Percentiles rank a stretch among this genome's conserved stretches.
Evolutionary conservation across 1,140 invertebrate species (phyloP).

Genomic region (Drosophila suzukii): DNA sequence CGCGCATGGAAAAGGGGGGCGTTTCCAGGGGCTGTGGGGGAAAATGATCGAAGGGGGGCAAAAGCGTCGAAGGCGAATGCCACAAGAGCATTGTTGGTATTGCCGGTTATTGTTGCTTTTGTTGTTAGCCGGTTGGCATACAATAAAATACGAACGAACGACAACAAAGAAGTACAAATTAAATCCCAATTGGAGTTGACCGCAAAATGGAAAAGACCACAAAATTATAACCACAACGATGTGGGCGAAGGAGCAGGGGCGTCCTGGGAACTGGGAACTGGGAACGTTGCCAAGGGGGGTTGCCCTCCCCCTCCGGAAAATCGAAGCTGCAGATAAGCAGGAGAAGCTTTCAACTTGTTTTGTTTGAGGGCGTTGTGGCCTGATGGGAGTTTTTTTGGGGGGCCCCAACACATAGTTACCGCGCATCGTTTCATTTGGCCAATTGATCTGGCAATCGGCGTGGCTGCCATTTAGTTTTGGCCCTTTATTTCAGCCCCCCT

Average conservation of each 20-base stretch:
- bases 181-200: conserved; percentile 82
- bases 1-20: conserved; percentile 34
- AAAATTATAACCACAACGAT: conserved; percentile 82
- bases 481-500: conserved; percentile 15
- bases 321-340: conserved; percentile 69
- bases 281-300: conserved; percentile 51
- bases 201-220: conserved; percentile 82
- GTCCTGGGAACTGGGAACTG: conserved; percentile 16
- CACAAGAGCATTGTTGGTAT: conserved; percentile 55
- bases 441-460: conserved; percentile 78
- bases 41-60: neutral
- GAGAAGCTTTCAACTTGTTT: conserved; percentile 64
- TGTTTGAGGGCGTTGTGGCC: conserved; percentile 77
- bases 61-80: conserved; percentile 71
- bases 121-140: conserved; percentile 64
- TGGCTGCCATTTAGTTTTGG: conserved; percentile 70
- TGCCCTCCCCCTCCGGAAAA: conserved; percentile 18
- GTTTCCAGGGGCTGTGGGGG: neutral
- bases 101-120: conserved; percentile 46
- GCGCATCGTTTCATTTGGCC: conserved; percentile 68
- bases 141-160: conserved; percentile 80
- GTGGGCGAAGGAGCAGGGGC: conserved; percentile 41
- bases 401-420: conserved; percentile 52
- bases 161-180: conserved; percentile 83
- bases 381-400: conserved; percentile 17